These are phyloP conservation scores for Mastigias papua DNA, from an alignment of 30 jellyfish, hydroid and myxozoan species.

Conservation along the genomic window DNA sequence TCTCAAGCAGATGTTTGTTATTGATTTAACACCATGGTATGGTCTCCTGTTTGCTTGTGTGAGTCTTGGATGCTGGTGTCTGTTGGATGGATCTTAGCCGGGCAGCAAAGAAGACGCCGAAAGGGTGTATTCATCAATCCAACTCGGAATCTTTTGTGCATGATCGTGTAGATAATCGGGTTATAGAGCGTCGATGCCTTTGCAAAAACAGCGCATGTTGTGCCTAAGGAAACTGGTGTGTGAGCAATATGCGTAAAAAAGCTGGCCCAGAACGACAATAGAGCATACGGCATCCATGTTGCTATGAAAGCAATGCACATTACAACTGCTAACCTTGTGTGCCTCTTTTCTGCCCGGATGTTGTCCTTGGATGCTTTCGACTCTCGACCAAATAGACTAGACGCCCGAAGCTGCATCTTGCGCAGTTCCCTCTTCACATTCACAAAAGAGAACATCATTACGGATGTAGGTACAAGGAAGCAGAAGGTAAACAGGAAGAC, in stretches of 20 bases:
- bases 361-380: slow-evolving; percentile 48
- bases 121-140: slow-evolving; percentile 4
- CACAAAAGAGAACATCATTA: slow-evolving; percentile 61
- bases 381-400: slow-evolving; percentile 59
- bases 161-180: slow-evolving; percentile 65
- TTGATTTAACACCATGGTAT: neutral
- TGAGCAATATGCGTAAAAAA: slow-evolving; percentile 33
- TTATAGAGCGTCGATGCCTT: slow-evolving; percentile 73
- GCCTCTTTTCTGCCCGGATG: slow-evolving; percentile 61
- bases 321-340: slow-evolving; percentile 54
- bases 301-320: slow-evolving; percentile 63
- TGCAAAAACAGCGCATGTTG: slow-evolving; percentile 66
- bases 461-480: slow-evolving; percentile 55
- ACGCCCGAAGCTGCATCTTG: slow-evolving; percentile 51
- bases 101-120: slow-evolving; percentile 15
- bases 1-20: too few relatives aligned
- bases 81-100: slow-evolving; percentile 4
- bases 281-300: slow-evolving; percentile 73
- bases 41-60: neutral
- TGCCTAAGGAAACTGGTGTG: slow-evolving; percentile 32
- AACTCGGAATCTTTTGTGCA: slow-evolving; percentile 62
- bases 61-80: slow-evolving; percentile 23
- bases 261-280: slow-evolving; percentile 70
- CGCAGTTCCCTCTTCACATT: slow-evolving; percentile 27
- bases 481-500: slow-evolving; percentile 46